Base-by-base conservation (phyloP, 1,140 invertebrate species). In the Lucilia sericata region DNA sequence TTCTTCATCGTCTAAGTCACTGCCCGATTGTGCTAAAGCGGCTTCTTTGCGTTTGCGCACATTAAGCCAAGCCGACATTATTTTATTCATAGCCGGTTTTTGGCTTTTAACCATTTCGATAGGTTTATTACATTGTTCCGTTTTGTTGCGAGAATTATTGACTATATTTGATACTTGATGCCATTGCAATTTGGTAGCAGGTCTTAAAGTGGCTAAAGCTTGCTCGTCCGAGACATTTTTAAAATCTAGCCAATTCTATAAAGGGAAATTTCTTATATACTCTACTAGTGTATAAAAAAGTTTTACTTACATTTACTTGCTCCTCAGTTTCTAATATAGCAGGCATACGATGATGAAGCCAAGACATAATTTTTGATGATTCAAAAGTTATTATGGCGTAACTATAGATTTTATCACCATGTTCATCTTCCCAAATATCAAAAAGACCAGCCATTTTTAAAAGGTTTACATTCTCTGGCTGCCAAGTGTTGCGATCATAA, bases 281-380 rank as follows among this genome's bases (percentile, higher is more conserved):
- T 30, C 60, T 60, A 75, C 5, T 10, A 19, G 49, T 10, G 42
- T 42, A 42, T 25, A 10, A 10, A 30, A 10, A 25, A 25, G 4
- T 0, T 19, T 80, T 86, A 88, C 90, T 91, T 90, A 95, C 95
- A 85, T 94, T 89, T 85, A 96, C 92, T 91, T 95, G 93, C 88
- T 95, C 91, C 42, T 95, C 93, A 75, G 92, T 94, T 42, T 94
- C 93, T 25, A 97, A 91, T 87, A 97, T 94, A 47, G 95, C 94
- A 82, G 96, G 96, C 93, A 95, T 95, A 88, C 96, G 93, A 87
- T 96, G 93, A 92, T 97, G 96, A 75, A 97, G 91, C 94, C 94
- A 95, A 47, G 93, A 92, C 75, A 97, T 90, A 14, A 94, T 93
- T 30, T 93, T 88, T 83, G 95, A 95, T 2, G 96, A 94, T 76